phyloP scores from a whole-genome alignment of 2,797 vertebrate species.

The Hippopotamyrus pictus region DNA sequence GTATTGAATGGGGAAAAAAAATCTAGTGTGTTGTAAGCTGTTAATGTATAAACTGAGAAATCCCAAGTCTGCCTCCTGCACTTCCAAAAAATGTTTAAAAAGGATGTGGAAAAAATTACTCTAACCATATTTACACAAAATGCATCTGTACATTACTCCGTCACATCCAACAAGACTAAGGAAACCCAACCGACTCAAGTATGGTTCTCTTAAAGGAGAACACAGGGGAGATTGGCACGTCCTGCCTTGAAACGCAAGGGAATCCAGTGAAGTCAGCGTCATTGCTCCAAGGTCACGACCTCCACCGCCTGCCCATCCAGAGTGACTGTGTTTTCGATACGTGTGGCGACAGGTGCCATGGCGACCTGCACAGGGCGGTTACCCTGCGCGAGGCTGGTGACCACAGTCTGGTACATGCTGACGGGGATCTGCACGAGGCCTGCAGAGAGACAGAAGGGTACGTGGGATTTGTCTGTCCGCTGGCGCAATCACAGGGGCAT shows the following conservation, averaged over 20 bases:
- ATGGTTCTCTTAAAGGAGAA: slow-evolving; percentile 24
- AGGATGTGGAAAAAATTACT: background rate
- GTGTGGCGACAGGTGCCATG: slow-evolving; percentile 88
- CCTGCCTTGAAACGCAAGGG: slow-evolving; percentile 39
- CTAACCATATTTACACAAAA: slow-evolving; percentile 12
- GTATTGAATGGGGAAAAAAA: background rate
- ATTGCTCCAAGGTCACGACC: slow-evolving; percentile 93
- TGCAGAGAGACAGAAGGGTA: slow-evolving; percentile 43
- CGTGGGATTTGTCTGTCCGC: background rate
- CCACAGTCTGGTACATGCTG: slow-evolving; percentile 98
- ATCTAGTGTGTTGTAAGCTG: background rate
- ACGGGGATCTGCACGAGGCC: slow-evolving; percentile 95
- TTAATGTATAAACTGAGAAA: background rate
- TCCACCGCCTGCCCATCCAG: slow-evolving; percentile 95
- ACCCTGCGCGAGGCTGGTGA: slow-evolving; percentile 93
- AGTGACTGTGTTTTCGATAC: slow-evolving; percentile 89
- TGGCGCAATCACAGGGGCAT: background rate
- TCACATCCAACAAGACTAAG: background rate
- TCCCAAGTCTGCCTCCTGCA: background rate
- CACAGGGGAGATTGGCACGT: slow-evolving; percentile 21
- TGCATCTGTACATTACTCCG: slow-evolving; percentile 2
- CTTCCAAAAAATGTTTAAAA: background rate
- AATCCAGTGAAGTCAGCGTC: slow-evolving; percentile 47
- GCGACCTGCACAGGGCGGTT: slow-evolving; percentile 93
- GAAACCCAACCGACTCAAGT: background rate